phyloP scores from a whole-genome alignment of 2,797 vertebrate genomes.

The Remorina albescens region DNA sequence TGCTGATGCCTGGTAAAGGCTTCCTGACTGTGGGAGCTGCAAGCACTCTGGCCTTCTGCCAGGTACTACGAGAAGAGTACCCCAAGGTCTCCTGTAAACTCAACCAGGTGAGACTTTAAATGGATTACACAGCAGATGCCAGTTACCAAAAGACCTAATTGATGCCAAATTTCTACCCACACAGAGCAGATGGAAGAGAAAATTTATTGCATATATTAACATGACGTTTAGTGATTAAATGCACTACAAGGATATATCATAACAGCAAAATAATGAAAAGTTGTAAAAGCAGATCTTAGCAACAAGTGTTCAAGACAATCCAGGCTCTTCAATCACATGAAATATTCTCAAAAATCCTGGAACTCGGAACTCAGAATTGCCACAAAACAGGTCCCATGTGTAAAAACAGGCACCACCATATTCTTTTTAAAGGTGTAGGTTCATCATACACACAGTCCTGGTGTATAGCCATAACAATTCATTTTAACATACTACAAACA shows the following conservation, averaged over 20 bases:
- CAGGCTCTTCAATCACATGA: too few species aligned
- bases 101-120: conserved; percentile 80
- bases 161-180: background rate
- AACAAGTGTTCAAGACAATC: background rate
- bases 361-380: too few species aligned
- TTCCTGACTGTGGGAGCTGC: conserved; percentile 89
- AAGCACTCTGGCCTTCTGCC: conserved; percentile 87
- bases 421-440: too few species aligned
- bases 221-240: too few species aligned
- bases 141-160: conserved; percentile 3
- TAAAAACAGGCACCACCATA: too few species aligned
- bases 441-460: too few species aligned
- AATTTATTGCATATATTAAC: too few species aligned
- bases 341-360: too few species aligned
- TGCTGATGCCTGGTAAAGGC: conserved; percentile 89
- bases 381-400: too few species aligned
- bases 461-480: background rate
- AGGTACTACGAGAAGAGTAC: conserved; percentile 87
- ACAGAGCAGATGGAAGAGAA: too few species aligned
- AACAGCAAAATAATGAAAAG: too few species aligned
- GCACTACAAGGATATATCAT: too few species aligned
- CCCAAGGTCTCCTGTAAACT: conserved; percentile 85
- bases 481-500: background rate
- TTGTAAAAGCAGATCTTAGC: background rate
- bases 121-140: background rate